These are phyloP conservation scores for Agrochola litura DNA, from an alignment of 2,888 invertebrate species.

Conservation along the genomic window DNA sequence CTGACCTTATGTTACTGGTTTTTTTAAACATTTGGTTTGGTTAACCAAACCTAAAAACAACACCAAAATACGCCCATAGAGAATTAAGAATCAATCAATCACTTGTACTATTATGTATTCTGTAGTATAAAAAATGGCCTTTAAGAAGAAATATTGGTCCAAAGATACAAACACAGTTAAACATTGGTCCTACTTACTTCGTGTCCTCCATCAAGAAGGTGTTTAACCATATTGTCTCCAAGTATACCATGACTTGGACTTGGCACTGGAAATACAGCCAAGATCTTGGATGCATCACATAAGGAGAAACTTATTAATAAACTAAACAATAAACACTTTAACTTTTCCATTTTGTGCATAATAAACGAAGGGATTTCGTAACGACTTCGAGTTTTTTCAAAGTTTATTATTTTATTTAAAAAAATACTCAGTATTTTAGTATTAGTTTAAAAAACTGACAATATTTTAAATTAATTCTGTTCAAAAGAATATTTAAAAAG, in stretches of 20 bases:
- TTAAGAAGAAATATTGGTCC: background rate
- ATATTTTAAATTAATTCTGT: background rate
- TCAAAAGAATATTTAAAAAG: background rate
- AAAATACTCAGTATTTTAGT: background rate
- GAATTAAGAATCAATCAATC: too few species aligned
- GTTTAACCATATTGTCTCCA: slow-evolving; percentile 72
- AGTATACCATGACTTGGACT: slow-evolving; percentile 76
- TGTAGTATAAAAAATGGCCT: too few species aligned
- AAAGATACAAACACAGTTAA: background rate
- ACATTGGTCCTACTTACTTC: slow-evolving; percentile 67
- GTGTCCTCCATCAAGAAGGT: slow-evolving; percentile 76
- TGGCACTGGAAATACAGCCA: slow-evolving; percentile 73
- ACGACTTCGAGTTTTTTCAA: background rate
- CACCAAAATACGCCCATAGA: background rate
- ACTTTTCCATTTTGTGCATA: slow-evolving; percentile 33
- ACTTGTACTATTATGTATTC: too few species aligned
- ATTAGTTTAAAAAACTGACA: background rate
- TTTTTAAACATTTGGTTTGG: too few species aligned
- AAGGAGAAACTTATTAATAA: slow-evolving; percentile 35
- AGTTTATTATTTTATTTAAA: background rate
- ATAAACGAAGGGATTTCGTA: background rate
- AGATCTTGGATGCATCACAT: slow-evolving; percentile 70
- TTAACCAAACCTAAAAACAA: too few species aligned
- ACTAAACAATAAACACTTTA: slow-evolving; percentile 31
- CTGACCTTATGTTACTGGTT: too few species aligned